Evolutionary conservation across 1,140 invertebrate species (phyloP).

Genomic region (Globodera ellingtonae): DNA sequence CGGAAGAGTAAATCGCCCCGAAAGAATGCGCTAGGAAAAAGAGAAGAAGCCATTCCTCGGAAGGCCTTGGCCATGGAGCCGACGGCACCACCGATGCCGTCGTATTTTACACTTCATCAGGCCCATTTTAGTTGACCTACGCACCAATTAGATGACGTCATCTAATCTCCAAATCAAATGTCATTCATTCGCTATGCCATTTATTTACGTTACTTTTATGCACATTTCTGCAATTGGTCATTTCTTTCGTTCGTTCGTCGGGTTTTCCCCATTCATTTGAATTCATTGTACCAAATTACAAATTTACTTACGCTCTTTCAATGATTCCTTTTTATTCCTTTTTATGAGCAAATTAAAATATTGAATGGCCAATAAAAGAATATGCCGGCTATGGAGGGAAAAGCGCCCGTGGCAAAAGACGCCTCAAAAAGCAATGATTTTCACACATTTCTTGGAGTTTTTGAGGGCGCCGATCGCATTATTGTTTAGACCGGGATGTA

Average conservation of each 20-base stretch:
- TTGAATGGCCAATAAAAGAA: constrained; percentile 11
- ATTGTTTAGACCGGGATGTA: too few relatives aligned
- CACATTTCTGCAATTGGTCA: not conserved
- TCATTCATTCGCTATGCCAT: too few relatives aligned
- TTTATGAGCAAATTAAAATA: not conserved
- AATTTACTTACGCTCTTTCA: not conserved
- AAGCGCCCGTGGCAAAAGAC: not conserved
- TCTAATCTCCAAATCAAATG: not conserved
- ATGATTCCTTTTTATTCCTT: not conserved
- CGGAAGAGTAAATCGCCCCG: not conserved
- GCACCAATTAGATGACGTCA: not conserved
- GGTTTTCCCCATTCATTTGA: not conserved
- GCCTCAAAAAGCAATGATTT: not conserved
- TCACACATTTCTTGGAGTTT: too few relatives aligned
- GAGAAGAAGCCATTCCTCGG: not conserved
- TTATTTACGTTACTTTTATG: not conserved
- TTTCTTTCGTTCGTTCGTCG: not conserved
- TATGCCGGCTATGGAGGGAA: not conserved
- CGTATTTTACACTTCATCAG: not conserved
- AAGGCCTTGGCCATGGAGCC: not conserved
- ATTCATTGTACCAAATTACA: not conserved
- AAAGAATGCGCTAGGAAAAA: not conserved
- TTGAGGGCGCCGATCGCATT: too few relatives aligned
- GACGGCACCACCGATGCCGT: not conserved
- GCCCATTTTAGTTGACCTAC: not conserved